These are phyloP conservation scores for Episyrphus balteatus DNA, from an alignment of 1,140 invertebrate genomes.

Conservation along the genomic window DNA sequence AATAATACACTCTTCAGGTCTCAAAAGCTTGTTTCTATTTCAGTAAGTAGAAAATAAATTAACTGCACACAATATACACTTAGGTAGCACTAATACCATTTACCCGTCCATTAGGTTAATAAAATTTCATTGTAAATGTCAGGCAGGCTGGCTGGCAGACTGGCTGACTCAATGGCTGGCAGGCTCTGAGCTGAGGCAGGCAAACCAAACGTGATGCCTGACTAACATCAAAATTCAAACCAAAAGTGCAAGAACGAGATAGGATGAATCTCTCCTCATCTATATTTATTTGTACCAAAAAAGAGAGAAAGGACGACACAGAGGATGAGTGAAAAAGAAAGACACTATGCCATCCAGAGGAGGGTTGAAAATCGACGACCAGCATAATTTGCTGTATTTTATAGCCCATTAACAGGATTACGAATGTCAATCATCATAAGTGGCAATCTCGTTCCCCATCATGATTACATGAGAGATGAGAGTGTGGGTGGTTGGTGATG, in stretches of 20 bases:
- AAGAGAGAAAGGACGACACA: background rate
- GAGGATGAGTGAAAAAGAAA: background rate
- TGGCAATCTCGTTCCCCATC: slow-evolving; percentile 3
- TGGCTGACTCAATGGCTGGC: background rate
- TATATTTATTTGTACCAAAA: too few species aligned
- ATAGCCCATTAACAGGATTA: slow-evolving; percentile 5
- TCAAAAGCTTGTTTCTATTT: too few species aligned
- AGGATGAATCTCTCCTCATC: too few species aligned
- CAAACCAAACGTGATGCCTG: background rate
- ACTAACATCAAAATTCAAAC: background rate
- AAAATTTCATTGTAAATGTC: slow-evolving; percentile 1
- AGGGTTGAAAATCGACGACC: background rate
- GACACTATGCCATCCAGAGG: background rate
- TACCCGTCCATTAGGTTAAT: slow-evolving; percentile 2
- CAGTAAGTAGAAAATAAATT: too few species aligned
- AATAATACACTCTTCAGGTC: too few species aligned
- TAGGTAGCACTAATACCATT: too few species aligned
- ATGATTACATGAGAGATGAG: background rate
- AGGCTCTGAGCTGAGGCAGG: background rate
- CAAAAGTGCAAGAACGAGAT: background rate
- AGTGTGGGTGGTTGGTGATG: background rate
- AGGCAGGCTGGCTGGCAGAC: background rate
- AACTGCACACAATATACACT: too few species aligned
- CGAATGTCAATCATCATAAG: slow-evolving; percentile 5
- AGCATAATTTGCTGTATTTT: slow-evolving; percentile 4